A percentile compares a stretch with the other conserved stretches of the same genome.
These are phyloP conservation scores for Amiota mariae DNA, from an alignment of 2,888 invertebrate genomes.

Conservation along the genomic window DNA sequence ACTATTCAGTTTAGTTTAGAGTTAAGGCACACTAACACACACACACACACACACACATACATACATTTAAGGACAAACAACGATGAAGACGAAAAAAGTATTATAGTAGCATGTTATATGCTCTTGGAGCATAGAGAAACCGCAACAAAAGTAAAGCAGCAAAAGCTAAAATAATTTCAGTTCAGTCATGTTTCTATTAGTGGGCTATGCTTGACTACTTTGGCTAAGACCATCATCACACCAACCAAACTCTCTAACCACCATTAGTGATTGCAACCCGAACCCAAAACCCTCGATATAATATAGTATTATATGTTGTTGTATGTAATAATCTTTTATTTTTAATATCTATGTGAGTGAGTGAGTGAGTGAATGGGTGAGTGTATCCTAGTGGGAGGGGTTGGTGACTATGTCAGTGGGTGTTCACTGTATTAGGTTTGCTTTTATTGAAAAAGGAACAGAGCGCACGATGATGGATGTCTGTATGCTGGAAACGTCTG, in stretches of 20 bases:
- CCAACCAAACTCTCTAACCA: too few species aligned
- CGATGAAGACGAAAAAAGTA: too few species aligned
- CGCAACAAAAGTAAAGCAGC: constrained; percentile 25
- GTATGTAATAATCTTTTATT: background rate
- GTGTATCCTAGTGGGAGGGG: background rate
- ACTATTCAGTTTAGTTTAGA: constrained; percentile 24
- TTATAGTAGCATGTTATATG: background rate
- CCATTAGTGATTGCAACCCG: too few species aligned
- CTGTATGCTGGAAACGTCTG: constrained; percentile 32
- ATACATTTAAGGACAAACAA: too few species aligned
- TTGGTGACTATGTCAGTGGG: background rate
- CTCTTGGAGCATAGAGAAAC: background rate
- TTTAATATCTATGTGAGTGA: background rate
- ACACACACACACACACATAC: background rate
- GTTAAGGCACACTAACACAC: constrained; percentile 34
- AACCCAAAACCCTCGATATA: too few species aligned
- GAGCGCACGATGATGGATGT: constrained; percentile 25
- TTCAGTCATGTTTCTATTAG: constrained; percentile 47
- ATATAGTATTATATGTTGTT: too few species aligned
- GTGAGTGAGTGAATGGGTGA: background rate
- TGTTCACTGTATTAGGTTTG: background rate
- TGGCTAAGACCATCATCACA: background rate
- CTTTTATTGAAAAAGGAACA: background rate
- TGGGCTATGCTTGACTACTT: constrained; percentile 26
- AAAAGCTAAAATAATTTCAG: constrained; percentile 53